These are phyloP conservation scores for Schizaphis graminum DNA, from an alignment of 2,888 invertebrate species.

Conservation along the genomic window DNA sequence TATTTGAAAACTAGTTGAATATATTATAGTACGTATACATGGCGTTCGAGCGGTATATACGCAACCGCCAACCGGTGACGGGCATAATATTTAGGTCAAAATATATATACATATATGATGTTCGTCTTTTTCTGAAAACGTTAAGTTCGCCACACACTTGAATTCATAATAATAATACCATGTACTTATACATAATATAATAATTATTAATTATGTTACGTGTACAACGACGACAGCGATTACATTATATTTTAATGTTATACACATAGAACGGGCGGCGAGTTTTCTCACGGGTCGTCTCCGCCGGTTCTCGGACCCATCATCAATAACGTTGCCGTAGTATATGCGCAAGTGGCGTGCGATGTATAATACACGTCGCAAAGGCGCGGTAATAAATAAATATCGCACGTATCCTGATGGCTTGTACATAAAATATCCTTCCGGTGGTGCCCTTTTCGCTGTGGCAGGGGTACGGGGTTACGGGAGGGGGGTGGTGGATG, in stretches of 20 bases:
- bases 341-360: not conserved
- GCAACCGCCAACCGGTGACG: not conserved
- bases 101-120: not conserved
- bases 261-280: not conserved
- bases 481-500: not conserved
- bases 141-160: not conserved
- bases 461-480: not conserved
- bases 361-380: not conserved
- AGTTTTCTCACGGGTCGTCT: constrained; percentile 14
- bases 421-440: not conserved
- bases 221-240: not conserved
- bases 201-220: not conserved
- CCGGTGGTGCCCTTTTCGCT: not conserved
- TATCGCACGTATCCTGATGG: not conserved
- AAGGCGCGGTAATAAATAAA: constrained; percentile 26
- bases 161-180: not conserved
- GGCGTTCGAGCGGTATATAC: not conserved
- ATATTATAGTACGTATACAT: not conserved
- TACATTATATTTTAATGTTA: not conserved
- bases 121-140: not conserved
- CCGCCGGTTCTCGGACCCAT: not conserved
- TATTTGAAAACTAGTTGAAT: not conserved
- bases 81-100: not conserved
- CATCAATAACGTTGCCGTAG: constrained; percentile 25
- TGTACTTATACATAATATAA: not conserved